Base-by-base conservation (phyloP, 2,797 vertebrate genomes). In the Parauchenoglanis punctatus region DNA sequence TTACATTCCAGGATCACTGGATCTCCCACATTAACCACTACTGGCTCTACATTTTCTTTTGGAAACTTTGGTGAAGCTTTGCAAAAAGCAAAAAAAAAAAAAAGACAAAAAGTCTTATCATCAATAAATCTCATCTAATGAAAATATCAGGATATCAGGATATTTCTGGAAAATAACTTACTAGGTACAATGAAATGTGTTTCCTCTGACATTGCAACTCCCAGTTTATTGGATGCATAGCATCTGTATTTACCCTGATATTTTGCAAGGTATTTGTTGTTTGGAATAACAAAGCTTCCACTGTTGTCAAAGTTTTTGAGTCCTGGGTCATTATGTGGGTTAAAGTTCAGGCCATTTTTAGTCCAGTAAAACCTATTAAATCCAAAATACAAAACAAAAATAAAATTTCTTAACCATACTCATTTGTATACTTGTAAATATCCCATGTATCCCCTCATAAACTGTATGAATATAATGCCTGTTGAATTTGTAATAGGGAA, bases 211-310 rank as follows among this genome's bases (percentile, higher is more conserved):
- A 99, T 95, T 80, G 98, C 97, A 0, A 96, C 96, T 77, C 99
- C 99, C 73, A 98, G 90, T 49, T 93, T 89, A 72, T 99, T 99
- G 1, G 94, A 96, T 1, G 97, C 98, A 31, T 95, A 97, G 91
- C 98, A 99, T 86, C 94, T 95, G 54, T 98, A 99, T 93, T 93
- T 98, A 54, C 99, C 99, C 89, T 97, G 95, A 83, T 97, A 97
- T 85, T 92, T 86, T 17, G 87, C 83, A 54, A 97, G 93, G 63
- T 96, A 93, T 0, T 96, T 96, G 12, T 92, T 95, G 40, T 95
- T 97, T 10, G 94, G 94, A 90, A 99, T 96, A 86, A 93, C 92
- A 88, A 99, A 97, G 0, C 93, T 97, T 44, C 98, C 98, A 20
- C 93, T 95, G 89, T 91, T 93, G 73, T 92, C 94, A 0, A 91